A percentile compares a stretch with the other conserved stretches of the same genome.
These are phyloP conservation scores for Teinopalpus imperialis DNA, from an alignment of 2,888 invertebrate genomes.

Conservation along the genomic window DNA sequence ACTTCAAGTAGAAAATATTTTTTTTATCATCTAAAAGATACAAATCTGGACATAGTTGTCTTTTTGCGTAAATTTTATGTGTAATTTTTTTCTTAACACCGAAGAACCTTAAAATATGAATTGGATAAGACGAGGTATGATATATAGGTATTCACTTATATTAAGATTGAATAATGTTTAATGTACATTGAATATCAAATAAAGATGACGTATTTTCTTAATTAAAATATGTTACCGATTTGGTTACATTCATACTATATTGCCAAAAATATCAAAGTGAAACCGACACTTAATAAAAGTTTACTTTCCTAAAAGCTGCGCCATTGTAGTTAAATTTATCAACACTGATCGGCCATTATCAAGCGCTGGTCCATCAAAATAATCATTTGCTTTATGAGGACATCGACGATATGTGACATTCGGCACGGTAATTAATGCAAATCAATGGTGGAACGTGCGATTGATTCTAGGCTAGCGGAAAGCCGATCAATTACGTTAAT, in stretches of 20 bases:
- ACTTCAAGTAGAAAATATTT: constrained; percentile 36
- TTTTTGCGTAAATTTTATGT: not conserved
- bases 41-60: constrained; percentile 13
- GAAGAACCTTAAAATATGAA: too few relatives aligned
- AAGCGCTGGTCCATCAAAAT: constrained; percentile 62
- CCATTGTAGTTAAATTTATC: constrained; percentile 34
- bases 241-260: too few relatives aligned
- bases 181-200: too few relatives aligned
- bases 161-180: too few relatives aligned
- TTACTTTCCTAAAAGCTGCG: constrained; percentile 35
- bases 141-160: too few relatives aligned
- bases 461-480: constrained; percentile 69
- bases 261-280: too few relatives aligned
- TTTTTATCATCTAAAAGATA: constrained; percentile 31
- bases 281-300: constrained; percentile 30
- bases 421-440: constrained; percentile 76
- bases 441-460: constrained; percentile 74
- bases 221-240: too few relatives aligned
- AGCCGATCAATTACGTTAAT: constrained; percentile 80
- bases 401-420: constrained; percentile 66
- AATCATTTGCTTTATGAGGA: constrained; percentile 61
- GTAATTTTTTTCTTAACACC: not conserved
- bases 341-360: constrained; percentile 38
- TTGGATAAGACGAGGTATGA: too few relatives aligned
- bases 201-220: too few relatives aligned